phyloP scores from a whole-genome alignment of 2,888 invertebrate species.

The Cheilosia soror region DNA sequence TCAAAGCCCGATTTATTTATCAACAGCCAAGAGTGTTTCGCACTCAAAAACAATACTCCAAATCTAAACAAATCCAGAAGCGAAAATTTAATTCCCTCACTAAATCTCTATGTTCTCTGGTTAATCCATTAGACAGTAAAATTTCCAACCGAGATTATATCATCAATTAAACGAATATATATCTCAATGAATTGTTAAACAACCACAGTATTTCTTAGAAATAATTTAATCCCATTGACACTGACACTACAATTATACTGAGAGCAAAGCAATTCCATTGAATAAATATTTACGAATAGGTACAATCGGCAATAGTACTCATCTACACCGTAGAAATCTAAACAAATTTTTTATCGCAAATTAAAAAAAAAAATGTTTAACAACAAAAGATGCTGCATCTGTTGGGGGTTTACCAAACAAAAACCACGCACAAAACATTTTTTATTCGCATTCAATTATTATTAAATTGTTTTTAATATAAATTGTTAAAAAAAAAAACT shows the following conservation, averaged over 20 bases:
- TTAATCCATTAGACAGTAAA: constrained; percentile 4
- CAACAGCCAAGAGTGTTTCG: too few species aligned
- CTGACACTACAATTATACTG: not conserved
- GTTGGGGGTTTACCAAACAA: not conserved
- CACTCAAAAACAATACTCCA: not conserved
- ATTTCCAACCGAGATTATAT: constrained; percentile 24
- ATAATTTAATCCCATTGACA: constrained; percentile 43
- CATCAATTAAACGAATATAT: constrained; percentile 27
- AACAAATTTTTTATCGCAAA: constrained; percentile 6
- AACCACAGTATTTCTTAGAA: constrained; percentile 24
- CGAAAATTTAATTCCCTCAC: not conserved
- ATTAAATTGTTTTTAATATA: constrained; percentile 15
- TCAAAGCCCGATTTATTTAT: too few species aligned
- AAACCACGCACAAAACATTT: not conserved
- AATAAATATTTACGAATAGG: constrained; percentile 18
- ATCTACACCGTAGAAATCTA: not conserved
- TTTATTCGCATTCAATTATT: not conserved
- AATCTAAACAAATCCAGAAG: not conserved
- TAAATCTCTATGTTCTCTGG: not conserved
- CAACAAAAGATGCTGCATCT: constrained; percentile 4
- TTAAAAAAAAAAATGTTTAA: not conserved
- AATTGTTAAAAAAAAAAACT: constrained; percentile 15
- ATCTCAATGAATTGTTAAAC: constrained; percentile 25
- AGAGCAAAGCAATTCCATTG: constrained; percentile 24
- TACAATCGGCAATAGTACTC: not conserved